phyloP scores from a whole-genome alignment of 2,797 vertebrate genomes.

The Monodelphis domestica region DNA sequence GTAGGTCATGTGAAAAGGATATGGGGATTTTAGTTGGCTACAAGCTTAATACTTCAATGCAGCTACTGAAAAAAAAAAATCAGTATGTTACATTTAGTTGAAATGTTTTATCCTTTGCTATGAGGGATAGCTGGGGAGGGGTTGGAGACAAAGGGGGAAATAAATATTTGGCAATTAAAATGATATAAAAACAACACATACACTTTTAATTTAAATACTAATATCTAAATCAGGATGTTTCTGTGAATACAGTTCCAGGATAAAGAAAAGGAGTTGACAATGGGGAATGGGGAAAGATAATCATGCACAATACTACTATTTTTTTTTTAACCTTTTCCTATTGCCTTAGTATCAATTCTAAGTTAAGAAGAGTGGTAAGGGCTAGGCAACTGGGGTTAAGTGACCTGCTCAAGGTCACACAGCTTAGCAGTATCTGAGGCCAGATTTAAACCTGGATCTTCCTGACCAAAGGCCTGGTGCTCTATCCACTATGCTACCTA shows the following conservation, averaged over 20 bases:
- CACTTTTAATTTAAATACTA: not conserved
- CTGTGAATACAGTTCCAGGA: not conserved
- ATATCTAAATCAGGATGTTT: slow-evolving; percentile 3
- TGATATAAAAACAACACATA: not conserved
- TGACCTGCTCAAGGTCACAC: no score
- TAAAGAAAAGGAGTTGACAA: not conserved
- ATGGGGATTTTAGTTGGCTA: not conserved
- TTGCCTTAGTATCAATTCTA: no score
- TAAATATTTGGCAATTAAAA: not conserved
- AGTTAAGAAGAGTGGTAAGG: no score
- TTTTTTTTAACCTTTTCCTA: no score
- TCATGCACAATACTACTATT: not conserved
- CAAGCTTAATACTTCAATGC: not conserved
- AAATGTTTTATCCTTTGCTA: not conserved
- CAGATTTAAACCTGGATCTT: no score
- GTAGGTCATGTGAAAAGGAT: not conserved
- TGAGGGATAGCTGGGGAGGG: not conserved
- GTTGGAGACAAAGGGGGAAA: not conserved
- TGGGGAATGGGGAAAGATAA: not conserved
- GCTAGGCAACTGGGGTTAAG: no score
- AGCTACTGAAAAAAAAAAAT: not conserved
- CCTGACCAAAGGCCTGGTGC: no score
- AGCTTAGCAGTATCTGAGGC: no score
- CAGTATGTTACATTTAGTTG: not conserved
- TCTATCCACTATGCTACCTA: no score